These are phyloP conservation scores for Drymodes brunneopygia DNA, from an alignment of 2,113 vertebrate genomes.

Conservation along the genomic window DNA sequence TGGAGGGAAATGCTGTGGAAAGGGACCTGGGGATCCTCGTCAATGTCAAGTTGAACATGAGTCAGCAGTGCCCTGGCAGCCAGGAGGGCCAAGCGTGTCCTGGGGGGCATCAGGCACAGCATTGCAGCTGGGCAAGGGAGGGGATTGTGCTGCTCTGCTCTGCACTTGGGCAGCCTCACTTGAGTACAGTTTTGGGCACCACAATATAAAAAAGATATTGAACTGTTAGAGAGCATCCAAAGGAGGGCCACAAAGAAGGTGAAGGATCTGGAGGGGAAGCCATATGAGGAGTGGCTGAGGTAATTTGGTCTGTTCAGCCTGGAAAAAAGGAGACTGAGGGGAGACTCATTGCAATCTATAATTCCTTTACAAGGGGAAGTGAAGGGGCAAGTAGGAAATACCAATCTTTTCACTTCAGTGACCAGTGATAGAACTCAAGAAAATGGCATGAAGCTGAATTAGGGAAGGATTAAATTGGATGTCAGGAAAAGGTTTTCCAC, in stretches of 20 bases:
- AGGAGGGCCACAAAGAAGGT: neutral
- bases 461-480: neutral
- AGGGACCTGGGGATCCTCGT: neutral
- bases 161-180: rapidly evolving
- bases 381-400: neutral
- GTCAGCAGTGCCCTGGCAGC: neutral
- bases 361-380: neutral
- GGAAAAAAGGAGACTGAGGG: neutral
- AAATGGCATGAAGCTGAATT: neutral
- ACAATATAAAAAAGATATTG: neutral
- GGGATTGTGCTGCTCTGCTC: neutral
- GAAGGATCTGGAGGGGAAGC: neutral
- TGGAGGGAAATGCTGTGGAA: neutral
- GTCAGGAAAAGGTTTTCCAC: neutral
- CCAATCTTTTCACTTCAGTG: neutral
- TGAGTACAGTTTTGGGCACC: neutral
- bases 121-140: rapidly evolving
- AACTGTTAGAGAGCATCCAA: neutral
- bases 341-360: neutral
- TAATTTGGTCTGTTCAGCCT: neutral
- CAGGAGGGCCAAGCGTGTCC: rapidly evolving
- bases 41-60: rapidly evolving
- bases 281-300: rapidly evolving
- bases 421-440: neutral
- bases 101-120: neutral